These are phyloP conservation scores for Sebastolobus altivelis DNA, from an alignment of 2,797 vertebrate genomes.

Conservation along the genomic window DNA sequence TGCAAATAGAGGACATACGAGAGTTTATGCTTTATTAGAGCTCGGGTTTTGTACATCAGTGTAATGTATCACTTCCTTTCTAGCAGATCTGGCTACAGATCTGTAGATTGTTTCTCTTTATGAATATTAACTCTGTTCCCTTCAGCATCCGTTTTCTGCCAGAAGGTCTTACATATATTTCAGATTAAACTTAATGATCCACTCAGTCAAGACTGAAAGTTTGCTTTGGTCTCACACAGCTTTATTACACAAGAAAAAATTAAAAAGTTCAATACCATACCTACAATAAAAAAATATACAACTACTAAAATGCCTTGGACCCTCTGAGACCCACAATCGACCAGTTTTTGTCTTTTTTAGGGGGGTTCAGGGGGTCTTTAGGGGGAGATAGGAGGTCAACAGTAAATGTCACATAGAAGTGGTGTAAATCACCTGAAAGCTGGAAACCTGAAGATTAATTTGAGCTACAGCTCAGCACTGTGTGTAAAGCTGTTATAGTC, in stretches of 20 bases:
- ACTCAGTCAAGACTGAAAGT: neutral
- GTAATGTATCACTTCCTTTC: neutral
- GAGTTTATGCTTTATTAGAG: constrained; percentile 1
- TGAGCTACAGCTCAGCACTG: neutral
- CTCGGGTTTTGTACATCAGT: neutral
- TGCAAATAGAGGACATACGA: constrained; percentile 32
- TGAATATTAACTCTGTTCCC: constrained; percentile 7
- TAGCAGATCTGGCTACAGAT: neutral
- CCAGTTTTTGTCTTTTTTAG: neutral
- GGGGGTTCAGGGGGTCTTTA: too few species aligned
- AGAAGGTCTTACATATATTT: neutral
- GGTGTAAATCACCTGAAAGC: neutral
- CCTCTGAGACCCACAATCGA: neutral
- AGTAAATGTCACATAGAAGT: neutral
- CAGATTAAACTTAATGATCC: neutral
- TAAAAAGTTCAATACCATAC: neutral
- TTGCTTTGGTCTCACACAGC: neutral
- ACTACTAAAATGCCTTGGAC: neutral
- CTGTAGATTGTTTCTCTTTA: constrained; percentile 9
- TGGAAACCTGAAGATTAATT: neutral
- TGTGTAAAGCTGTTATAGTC: neutral
- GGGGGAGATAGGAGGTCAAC: neutral
- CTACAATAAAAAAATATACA: neutral
- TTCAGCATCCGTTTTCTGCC: neutral
- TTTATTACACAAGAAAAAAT: neutral